Conservation (phyloP, 30 jellyfish, hydroid and myxozoan genomes). For the Calvadosia cruxmelitensis region DNA sequence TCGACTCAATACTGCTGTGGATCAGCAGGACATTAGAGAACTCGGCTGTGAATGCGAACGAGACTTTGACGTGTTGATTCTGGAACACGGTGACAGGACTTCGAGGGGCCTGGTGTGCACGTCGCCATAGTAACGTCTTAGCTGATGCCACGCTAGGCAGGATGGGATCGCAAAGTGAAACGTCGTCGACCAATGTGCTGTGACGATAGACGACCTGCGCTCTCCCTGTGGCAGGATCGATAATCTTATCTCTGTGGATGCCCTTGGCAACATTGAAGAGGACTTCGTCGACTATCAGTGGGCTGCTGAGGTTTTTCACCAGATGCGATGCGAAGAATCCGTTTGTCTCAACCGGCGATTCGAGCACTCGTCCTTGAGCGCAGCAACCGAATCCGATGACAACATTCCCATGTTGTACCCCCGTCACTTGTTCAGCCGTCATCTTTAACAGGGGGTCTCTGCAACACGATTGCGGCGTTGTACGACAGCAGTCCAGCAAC, state of each 20-base stretch:
- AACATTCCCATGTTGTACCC: slow-evolving; percentile 48
- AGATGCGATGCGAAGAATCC: slow-evolving; percentile 60
- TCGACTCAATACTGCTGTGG: slow-evolving; percentile 38
- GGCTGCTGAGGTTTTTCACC: slow-evolving; percentile 43
- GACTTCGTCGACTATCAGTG: slow-evolving; percentile 43
- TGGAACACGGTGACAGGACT: slow-evolving; percentile 66
- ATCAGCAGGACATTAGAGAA: slow-evolving; percentile 68
- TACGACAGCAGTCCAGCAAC: slow-evolving; percentile 74
- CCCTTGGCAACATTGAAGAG: slow-evolving; percentile 57
- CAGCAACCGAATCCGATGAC: slow-evolving; percentile 86
- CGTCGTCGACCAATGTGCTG: slow-evolving; percentile 58
- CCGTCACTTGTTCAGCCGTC: slow-evolving; percentile 24
- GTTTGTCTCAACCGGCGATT: slow-evolving; percentile 57
- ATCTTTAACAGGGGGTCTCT: slow-evolving; percentile 49
- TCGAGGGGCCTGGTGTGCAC: slow-evolving; percentile 58
- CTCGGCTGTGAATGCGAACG: slow-evolving; percentile 61
- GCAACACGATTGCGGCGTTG: slow-evolving; percentile 41
- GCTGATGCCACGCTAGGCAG: slow-evolving; percentile 2
- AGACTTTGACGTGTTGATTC: slow-evolving; percentile 35
- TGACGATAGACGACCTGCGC: slow-evolving; percentile 72
- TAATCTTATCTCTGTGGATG: slow-evolving; percentile 37
- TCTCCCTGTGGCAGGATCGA: slow-evolving; percentile 85
- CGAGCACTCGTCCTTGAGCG: slow-evolving; percentile 68
- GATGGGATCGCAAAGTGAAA: slow-evolving; percentile 46
- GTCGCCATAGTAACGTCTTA: slow-evolving; percentile 29